A percentile compares a stretch with the other conserved stretches of the same genome.
Evolutionary conservation across 2,113 vertebrate species (phyloP).

Genomic region (Rhea americana): DNA sequence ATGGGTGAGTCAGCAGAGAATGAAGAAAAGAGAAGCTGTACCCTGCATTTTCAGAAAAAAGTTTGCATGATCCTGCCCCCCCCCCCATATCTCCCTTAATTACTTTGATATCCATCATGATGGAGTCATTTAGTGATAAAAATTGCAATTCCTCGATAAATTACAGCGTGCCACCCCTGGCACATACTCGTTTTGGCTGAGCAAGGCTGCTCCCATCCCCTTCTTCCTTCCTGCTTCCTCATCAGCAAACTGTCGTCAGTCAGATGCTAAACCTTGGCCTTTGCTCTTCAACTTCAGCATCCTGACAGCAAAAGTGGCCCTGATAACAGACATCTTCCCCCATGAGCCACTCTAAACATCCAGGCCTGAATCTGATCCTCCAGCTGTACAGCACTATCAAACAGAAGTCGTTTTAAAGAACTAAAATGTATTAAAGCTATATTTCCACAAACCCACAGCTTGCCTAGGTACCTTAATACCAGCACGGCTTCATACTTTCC

Average conservation of each 20-base stretch:
- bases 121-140: not conserved
- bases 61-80: not conserved
- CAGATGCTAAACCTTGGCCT: too few relatives aligned
- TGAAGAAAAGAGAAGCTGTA: not conserved
- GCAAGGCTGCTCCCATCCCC: not conserved
- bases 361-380: not conserved
- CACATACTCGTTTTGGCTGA: not conserved
- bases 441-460: not conserved
- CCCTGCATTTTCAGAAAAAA: not conserved
- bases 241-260: too few relatives aligned
- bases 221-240: not conserved
- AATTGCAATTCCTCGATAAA: not conserved
- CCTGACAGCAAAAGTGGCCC: too few relatives aligned
- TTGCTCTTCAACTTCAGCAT: not conserved
- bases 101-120: not conserved
- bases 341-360: not conserved
- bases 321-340: too few relatives aligned
- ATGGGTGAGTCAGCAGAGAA: not conserved
- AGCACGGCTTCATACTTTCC: not conserved
- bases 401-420: not conserved
- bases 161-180: too few relatives aligned
- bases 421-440: not conserved
- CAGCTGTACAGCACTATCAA: not conserved
- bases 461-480: accelerated
- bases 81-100: not conserved